Conservation (phyloP, 1,140 invertebrate species). For the Trichomalopsis sarcophagae region DNA sequence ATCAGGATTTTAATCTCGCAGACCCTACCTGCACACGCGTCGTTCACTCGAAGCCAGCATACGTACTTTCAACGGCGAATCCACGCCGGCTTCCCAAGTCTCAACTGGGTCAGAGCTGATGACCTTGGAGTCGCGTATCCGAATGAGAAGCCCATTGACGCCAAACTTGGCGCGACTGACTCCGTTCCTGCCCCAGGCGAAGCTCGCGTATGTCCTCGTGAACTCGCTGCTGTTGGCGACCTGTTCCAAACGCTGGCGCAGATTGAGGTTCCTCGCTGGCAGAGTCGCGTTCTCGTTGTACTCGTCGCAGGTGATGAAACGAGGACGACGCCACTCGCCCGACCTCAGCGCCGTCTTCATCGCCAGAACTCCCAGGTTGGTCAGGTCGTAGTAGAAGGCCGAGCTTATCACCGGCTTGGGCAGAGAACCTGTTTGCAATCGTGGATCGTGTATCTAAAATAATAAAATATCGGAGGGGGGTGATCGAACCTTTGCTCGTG, state of each 20-base stretch:
- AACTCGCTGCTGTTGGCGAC: constrained; percentile 55
- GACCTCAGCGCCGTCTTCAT: constrained; percentile 81
- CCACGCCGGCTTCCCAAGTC: constrained; percentile 65
- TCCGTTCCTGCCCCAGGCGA: constrained; percentile 68
- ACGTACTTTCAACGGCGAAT: constrained; percentile 60
- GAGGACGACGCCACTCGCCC: constrained; percentile 82
- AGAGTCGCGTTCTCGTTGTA: constrained; percentile 80
- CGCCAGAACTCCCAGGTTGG: constrained; percentile 82
- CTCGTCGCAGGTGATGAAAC: constrained; percentile 84
- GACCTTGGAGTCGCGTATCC: constrained; percentile 61
- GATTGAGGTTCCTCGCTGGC: constrained; percentile 79
- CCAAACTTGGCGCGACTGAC: constrained; percentile 61
- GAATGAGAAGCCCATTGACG: constrained; percentile 61
- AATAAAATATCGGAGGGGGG: no score
- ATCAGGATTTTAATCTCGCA: no score
- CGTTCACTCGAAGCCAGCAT: neutral
- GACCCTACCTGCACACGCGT: no score
- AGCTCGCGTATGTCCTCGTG: constrained; percentile 63
- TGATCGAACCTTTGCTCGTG: constrained; percentile 51
- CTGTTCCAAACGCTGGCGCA: constrained; percentile 76
- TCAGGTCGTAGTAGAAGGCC: constrained; percentile 91
- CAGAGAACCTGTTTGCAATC: constrained; percentile 40
- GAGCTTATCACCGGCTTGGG: constrained; percentile 73
- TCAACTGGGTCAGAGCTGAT: constrained; percentile 56
- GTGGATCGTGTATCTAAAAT: no score